Percentiles rank a stretch among this genome's conserved stretches.
These are phyloP conservation scores for Haplochromis burtoni DNA, from an alignment of 2,113 vertebrate species.

Conservation along the genomic window DNA sequence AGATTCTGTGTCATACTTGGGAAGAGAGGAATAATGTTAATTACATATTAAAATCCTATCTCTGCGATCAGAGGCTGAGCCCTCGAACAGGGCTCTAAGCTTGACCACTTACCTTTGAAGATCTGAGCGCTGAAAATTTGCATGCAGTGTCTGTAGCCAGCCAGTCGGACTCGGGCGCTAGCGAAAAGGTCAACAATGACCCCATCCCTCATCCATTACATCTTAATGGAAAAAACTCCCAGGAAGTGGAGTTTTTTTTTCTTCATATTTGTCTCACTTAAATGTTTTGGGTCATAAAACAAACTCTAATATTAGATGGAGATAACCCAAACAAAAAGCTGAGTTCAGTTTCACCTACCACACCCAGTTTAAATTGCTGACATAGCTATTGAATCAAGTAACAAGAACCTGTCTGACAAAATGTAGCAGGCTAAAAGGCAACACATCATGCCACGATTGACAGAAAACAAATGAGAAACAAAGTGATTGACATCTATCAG, in stretches of 20 bases:
- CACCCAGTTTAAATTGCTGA: not conserved
- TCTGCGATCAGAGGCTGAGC: not conserved
- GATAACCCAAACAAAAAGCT: not conserved
- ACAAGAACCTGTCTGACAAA: not conserved
- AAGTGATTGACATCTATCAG: not conserved
- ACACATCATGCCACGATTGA: not conserved
- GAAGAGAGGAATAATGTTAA: conserved; percentile 20
- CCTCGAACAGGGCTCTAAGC: not conserved
- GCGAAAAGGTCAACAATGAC: not conserved
- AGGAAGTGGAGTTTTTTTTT: not conserved
- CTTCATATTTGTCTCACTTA: not conserved
- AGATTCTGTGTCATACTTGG: not conserved
- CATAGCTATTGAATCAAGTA: not conserved
- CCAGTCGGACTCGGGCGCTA: not conserved
- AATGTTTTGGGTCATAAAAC: not conserved
- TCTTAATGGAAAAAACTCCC: not conserved
- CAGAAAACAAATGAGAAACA: not conserved
- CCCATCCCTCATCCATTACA: not conserved
- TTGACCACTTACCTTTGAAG: conserved; percentile 17
- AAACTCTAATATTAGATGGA: not conserved
- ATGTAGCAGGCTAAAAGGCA: not conserved
- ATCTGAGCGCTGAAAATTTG: not conserved
- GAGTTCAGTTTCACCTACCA: not conserved
- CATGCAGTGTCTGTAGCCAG: not conserved
- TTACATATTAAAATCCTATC: conserved; percentile 22